A percentile compares a stretch with the other conserved stretches of the same genome.
phyloP scores from a whole-genome alignment of 1,140 invertebrate genomes.

The Eumeta japonica region DNA sequence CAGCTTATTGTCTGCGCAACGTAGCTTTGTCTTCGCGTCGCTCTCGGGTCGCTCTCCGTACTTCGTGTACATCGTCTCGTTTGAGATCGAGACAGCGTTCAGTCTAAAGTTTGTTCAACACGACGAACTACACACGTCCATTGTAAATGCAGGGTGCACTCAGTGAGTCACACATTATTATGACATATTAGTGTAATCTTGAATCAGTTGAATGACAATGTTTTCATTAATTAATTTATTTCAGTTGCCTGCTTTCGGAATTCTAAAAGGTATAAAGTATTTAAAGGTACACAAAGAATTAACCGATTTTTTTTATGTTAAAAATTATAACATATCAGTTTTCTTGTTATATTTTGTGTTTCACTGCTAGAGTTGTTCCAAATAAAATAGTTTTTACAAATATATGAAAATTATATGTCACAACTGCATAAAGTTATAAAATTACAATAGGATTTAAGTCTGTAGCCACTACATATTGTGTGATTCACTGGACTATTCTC shows the following conservation, averaged over 20 bases:
- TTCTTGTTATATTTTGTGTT: slow-evolving; percentile 8
- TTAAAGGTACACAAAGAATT: no score
- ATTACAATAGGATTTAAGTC: no score
- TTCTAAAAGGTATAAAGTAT: no score
- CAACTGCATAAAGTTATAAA: no score
- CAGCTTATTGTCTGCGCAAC: slow-evolving; percentile 56
- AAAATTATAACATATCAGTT: no score
- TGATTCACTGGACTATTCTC: no score
- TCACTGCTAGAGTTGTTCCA: no score
- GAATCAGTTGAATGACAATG: slow-evolving; percentile 20
- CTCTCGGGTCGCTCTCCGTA: slow-evolving; percentile 45
- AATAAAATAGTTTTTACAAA: no score
- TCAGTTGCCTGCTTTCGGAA: slow-evolving; percentile 7
- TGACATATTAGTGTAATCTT: slow-evolving; percentile 43
- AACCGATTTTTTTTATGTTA: no score
- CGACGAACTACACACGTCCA: slow-evolving; percentile 40
- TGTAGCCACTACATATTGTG: no score
- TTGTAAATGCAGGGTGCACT: slow-evolving; percentile 53
- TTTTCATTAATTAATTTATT: neutral
- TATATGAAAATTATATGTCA: no score
- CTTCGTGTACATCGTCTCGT: slow-evolving; percentile 50
- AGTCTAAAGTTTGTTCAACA: slow-evolving; percentile 43
- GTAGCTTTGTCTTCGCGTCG: slow-evolving; percentile 52
- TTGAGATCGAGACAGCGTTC: slow-evolving; percentile 43
- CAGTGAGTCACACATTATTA: slow-evolving; percentile 55